These are phyloP conservation scores for Campoletis sonorensis DNA, from an alignment of 1,140 invertebrate genomes.

Conservation along the genomic window DNA sequence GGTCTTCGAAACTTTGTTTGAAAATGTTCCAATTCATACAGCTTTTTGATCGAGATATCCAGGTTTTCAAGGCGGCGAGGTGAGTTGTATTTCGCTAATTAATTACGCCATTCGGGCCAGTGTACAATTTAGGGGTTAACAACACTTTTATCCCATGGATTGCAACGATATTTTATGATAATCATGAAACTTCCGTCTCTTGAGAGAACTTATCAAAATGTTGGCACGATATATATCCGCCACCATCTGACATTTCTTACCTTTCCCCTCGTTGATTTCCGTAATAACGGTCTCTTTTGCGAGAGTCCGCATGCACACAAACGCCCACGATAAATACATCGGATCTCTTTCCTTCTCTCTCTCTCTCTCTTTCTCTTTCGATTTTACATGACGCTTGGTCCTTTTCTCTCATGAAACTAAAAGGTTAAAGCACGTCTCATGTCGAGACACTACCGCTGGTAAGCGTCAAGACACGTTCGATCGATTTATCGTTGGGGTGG, in stretches of 20 bases:
- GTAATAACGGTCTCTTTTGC: not conserved
- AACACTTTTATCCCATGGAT: no score
- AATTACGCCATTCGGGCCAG: no score
- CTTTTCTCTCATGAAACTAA: not conserved
- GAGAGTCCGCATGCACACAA: conserved; percentile 10
- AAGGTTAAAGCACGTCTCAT: conserved; percentile 1
- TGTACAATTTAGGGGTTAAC: no score
- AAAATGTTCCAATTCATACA: no score
- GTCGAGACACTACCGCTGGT: not conserved
- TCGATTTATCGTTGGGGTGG: not conserved
- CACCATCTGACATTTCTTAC: conserved; percentile 23
- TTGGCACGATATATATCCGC: conserved; percentile 15
- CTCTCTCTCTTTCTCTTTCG: not conserved
- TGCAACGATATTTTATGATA: no score
- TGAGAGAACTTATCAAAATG: conserved; percentile 27
- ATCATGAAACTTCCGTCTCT: not conserved
- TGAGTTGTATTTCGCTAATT: no score
- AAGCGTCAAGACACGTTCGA: not conserved
- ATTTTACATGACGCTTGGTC: no score
- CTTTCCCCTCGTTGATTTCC: not conserved
- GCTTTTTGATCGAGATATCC: no score
- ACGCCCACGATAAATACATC: not conserved
- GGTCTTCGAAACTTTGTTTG: no score
- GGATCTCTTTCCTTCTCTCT: not conserved
- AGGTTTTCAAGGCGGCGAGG: no score